A percentile compares a stretch with the other conserved stretches of the same genome.
Evolutionary conservation across 1,140 invertebrate genomes (phyloP).

Genomic region (Nebria ingens): DNA sequence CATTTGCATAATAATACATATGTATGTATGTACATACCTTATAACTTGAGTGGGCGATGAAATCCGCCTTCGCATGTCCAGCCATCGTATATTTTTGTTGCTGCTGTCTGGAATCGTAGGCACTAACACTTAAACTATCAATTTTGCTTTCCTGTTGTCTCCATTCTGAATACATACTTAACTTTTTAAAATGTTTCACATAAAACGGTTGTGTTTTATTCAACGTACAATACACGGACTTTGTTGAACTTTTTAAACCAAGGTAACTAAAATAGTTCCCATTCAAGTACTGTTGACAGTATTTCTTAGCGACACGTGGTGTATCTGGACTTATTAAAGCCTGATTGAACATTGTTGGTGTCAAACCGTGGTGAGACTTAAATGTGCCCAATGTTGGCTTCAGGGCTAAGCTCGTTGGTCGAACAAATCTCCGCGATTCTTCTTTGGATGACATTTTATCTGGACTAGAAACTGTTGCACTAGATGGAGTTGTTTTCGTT

Average conservation of each 20-base stretch:
- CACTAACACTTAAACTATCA: constrained; percentile 29
- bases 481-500: constrained; percentile 30
- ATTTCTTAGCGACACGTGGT: constrained; percentile 76
- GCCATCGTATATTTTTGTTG: constrained; percentile 47
- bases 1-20: too few relatives aligned
- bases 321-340: constrained; percentile 81
- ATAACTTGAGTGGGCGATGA: constrained; percentile 56
- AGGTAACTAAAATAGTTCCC: constrained; percentile 89
- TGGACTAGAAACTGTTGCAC: constrained; percentile 39
- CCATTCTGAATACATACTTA: constrained; percentile 99
- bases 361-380: constrained; percentile 66
- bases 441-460: constrained; percentile 31
- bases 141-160: constrained; percentile 32
- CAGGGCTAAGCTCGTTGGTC: constrained; percentile 67
- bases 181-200: constrained; percentile 76
- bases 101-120: constrained; percentile 65
- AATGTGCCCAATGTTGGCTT: constrained; percentile 71
- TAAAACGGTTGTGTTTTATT: constrained; percentile 93
- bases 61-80: constrained; percentile 48
- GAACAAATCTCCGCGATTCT: constrained; percentile 50
- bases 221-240: constrained; percentile 84
- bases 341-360: constrained; percentile 62
- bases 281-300: constrained; percentile 75
- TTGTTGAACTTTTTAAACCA: constrained; percentile 80
- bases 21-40: constrained; percentile 25